Percentiles rank a stretch among this genome's conserved stretches.
phyloP scores from a whole-genome alignment of 2,113 vertebrate species.

The Cyanistes caeruleus region DNA sequence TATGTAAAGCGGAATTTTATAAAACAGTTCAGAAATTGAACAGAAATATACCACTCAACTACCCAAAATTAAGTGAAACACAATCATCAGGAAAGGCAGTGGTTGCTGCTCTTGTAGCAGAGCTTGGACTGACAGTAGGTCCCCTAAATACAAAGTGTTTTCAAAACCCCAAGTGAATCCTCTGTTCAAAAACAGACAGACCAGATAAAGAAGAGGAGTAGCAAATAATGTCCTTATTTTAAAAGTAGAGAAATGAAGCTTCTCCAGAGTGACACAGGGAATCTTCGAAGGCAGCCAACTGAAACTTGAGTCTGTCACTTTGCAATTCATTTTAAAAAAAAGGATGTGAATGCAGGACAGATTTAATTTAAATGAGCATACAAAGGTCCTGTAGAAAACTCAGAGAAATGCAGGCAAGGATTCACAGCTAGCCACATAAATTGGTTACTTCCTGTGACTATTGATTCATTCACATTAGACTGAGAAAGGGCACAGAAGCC shows the following conservation, averaged over 20 bases:
- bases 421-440: neutral
- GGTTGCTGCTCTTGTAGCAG: neutral
- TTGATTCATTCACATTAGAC: neutral
- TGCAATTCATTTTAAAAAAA: neutral
- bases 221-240: neutral
- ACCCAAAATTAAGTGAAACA: neutral
- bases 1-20: neutral
- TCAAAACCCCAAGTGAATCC: neutral
- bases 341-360: neutral
- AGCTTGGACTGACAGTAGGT: neutral
- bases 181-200: neutral
- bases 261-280: neutral
- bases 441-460: neutral
- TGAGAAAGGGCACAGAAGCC: neutral
- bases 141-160: neutral
- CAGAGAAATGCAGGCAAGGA: neutral
- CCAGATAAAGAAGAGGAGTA: neutral
- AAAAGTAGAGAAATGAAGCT: neutral
- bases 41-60: accelerated
- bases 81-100: accelerated
- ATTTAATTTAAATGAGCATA: neutral
- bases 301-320: neutral
- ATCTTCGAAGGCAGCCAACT: neutral
- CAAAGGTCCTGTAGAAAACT: neutral
- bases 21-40: neutral